Evolutionary conservation across 1,140 invertebrate species (phyloP), one percentile per base, ranked within the genome.

Genomic region (Drosophila insularis): DNA sequence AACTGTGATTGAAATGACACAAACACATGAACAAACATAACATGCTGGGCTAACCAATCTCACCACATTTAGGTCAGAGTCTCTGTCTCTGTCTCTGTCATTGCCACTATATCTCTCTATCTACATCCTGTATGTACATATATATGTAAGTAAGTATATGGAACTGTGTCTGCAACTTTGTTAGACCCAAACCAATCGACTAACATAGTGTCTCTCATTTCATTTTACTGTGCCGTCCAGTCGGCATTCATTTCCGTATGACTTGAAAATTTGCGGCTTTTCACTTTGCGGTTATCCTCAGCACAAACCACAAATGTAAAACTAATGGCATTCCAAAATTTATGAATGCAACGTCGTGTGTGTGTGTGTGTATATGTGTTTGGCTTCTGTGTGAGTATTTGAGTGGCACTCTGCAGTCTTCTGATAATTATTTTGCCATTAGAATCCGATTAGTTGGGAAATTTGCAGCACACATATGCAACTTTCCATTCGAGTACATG

Each of bases 351-450:
- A 54, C 71, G 68, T 63, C 55, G 46, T 64, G 31, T 54, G 23
- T 68, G n/a, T 60, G 11, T 46, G 23, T 68, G 19, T 43, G 37
- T 73, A 10, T 61, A 37, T 55, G 6, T 60, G 53, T 27, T 27
- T 27, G 27, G 27, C 27, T 27, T 27, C 27, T 39, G 19, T 62
- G 50, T 32, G 27, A 60, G 55, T 21, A 50, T 62, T 66, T 69
- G 67, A 77, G 76, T 80, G 71, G 62, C 62, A 66, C 69, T 85
- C 68, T 79, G 79, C 56, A 63, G 64, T 78, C 70, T 81, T 86
- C 70, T 85, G 81, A 87, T 91, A 91, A 91, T 91, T 91, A 91
- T 87, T 91, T 91, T 90, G 75, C 82, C 90, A 91, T 91, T 91
- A 91, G 90, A 91, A 91, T 91, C 86, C 86, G 86, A 91, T 91